These are phyloP conservation scores for Batillaria attramentaria DNA, from an alignment of 1,140 invertebrate genomes.

Conservation along the genomic window DNA sequence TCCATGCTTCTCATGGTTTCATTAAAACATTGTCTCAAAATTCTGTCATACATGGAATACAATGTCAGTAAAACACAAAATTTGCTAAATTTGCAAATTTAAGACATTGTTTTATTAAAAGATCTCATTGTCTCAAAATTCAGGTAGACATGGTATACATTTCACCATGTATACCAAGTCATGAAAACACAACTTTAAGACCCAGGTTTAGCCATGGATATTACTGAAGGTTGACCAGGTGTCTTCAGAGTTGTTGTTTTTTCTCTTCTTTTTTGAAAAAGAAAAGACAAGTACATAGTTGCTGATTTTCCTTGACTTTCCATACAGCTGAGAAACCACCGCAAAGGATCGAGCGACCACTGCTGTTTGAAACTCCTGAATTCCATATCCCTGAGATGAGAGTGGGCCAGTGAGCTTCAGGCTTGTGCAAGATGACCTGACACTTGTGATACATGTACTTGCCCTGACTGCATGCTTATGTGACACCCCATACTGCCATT, in stretches of 20 bases:
- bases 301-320: conserved; percentile 31
- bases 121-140: conserved; percentile 5
- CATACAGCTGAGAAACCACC: conserved; percentile 44
- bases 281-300: not conserved
- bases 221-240: not conserved
- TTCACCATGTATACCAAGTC: too few relatives aligned
- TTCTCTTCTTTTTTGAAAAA: not conserved
- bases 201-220: not conserved
- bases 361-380: conserved; percentile 61
- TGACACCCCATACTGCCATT: too few relatives aligned
- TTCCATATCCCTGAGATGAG: conserved; percentile 58
- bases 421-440: too few relatives aligned
- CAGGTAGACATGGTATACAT: not conserved
- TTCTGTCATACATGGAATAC: not conserved
- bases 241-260: not conserved
- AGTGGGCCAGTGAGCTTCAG: too few relatives aligned
- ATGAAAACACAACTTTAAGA: too few relatives aligned
- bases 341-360: conserved; percentile 42
- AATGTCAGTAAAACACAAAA: too few relatives aligned
- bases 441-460: too few relatives aligned
- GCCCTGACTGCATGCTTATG: too few relatives aligned
- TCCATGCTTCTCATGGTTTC: not conserved
- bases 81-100: not conserved
- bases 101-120: not conserved
- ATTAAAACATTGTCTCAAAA: not conserved